Evolutionary conservation across 2,888 invertebrate genomes (phyloP), one percentile per base, ranked within the genome.

Genomic region (Antheraea yamamai): DNA sequence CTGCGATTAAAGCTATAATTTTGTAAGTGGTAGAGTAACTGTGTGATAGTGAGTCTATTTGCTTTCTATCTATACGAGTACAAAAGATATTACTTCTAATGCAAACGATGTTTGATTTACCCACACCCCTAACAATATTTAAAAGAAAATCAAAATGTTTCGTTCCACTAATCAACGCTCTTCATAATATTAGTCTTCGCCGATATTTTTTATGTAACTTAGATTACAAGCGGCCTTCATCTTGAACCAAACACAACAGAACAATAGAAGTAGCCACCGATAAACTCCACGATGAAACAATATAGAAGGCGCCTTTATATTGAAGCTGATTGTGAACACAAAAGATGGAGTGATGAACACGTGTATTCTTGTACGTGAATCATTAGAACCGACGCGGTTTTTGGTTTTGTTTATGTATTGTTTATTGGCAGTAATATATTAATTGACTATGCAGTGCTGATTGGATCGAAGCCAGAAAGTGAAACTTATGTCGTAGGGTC

Each of bases 291-390:
- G 30, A 77, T 77, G 79, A 79, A 78, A 77, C 75, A 82, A 79
- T 73, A 75, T 74, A 80, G 77, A 81, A 81, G 79, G 71, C 66
- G 70, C 68, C 35, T 72, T 73, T 77, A 80, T 81, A 87, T 83
- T 85, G 47, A 83, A 85, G 85, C 83, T 85, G 84, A 85, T 89
- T 87, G 86, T 82, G 80, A 83, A 89, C 82, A 89, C 89, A 89
- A 89, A 89, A 87, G 86, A 90, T 89, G 87, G 84, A 88, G 89
- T 89, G 87, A 87, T 84, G 86, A 88, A 94, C 94, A 94, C 90
- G 91, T 95, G 94, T 95, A 91, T 91, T 90, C 89, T 89, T 84
- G 85, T 90, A 94, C 93, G 95, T 95, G 95, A 94, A 87, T 95
- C 94, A 95, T 95, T 94, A 94, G 85, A 81, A 88, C 81, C 77